Base-by-base conservation (phyloP, 2,113 vertebrate species). In the Xenotilapia caudafasciata region DNA sequence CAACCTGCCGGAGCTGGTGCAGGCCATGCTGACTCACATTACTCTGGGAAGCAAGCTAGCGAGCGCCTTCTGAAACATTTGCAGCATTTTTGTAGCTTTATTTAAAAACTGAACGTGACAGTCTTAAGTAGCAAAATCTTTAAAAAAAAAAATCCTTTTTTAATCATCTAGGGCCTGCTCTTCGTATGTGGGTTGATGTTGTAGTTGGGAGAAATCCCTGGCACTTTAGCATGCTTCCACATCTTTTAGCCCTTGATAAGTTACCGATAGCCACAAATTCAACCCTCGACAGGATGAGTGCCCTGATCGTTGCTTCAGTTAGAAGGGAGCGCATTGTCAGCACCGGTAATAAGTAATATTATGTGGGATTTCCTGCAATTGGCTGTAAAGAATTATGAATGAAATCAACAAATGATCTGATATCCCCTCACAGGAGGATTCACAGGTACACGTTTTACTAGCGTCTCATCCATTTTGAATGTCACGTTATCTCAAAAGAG, bases 1-100 rank as follows among this genome's bases (percentile, higher is more conserved):
- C 19, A 97, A 98, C 55, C 97, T 99, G 35, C 96, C 97, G 0
- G 97, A 97, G 91, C 19, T 99, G 96, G 98, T 98, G 90, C 97
- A 96, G 11, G 96, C 97, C 0, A 99, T 99, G 97, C 92, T 99
- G 79, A 75, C 51, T 35, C 87, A 45, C 45, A 56, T 87, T 62
- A 62, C 33, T 2, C 45, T 6, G 26, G n/a, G 68, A 28, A 88
- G 73, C 79, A 58, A 84, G 58, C 7, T 70, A 19, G 79, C 82
- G 26, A 80, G 80, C 31, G 53, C 79, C 70, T 7, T 54, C 80
- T 91, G 87, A 91, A 47, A 55, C 10, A 54, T 23, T n/a, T 80
- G 77, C 23, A 38, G 62, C 60, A 53, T 85, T 56, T 38, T 11
- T n/a, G 47, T 38, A 58, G 65, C 38, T 85, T 82, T 33, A 82